These are phyloP conservation scores for Lithobates pipiens DNA, from an alignment of 2,797 vertebrate species.

Conservation along the genomic window DNA sequence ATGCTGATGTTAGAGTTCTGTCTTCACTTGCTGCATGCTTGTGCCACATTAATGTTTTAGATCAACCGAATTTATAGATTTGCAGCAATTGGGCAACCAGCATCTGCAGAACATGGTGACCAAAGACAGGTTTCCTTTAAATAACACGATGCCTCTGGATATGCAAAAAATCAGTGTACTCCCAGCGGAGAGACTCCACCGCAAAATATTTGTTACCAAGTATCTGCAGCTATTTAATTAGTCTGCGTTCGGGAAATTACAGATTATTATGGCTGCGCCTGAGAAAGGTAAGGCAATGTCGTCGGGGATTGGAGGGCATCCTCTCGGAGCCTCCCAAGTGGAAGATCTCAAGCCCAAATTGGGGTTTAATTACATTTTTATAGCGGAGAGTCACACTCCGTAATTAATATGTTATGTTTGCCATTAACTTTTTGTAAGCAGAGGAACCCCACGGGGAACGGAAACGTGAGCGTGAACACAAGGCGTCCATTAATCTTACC, in stretches of 20 bases:
- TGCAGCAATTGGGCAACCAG: too few relatives aligned
- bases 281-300: conserved; percentile 13
- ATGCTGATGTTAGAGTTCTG: too few relatives aligned
- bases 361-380: conserved; percentile 56
- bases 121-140: too few relatives aligned
- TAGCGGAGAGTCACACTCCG: conserved; percentile 51
- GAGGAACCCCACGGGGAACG: conserved; percentile 22
- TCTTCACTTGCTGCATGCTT: too few relatives aligned
- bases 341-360: conserved; percentile 40
- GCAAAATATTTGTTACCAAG: not conserved
- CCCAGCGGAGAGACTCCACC: not conserved
- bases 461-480: conserved; percentile 41
- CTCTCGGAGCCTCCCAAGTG: conserved; percentile 18
- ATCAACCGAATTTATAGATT: too few relatives aligned
- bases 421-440: conserved; percentile 57
- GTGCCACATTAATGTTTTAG: too few relatives aligned
- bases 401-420: conserved; percentile 61
- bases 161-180: not conserved
- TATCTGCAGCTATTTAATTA: conserved; percentile 37
- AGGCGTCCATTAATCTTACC: conserved; percentile 47
- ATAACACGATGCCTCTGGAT: too few relatives aligned
- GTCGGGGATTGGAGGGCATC: conserved; percentile 16
- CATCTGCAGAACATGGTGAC: too few relatives aligned
- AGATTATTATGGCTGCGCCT: conserved; percentile 13
- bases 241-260: not conserved